Percentiles rank a stretch among this genome's conserved stretches.
phyloP scores from a whole-genome alignment of 2,888 invertebrate genomes.

The Stenurella melanura region DNA sequence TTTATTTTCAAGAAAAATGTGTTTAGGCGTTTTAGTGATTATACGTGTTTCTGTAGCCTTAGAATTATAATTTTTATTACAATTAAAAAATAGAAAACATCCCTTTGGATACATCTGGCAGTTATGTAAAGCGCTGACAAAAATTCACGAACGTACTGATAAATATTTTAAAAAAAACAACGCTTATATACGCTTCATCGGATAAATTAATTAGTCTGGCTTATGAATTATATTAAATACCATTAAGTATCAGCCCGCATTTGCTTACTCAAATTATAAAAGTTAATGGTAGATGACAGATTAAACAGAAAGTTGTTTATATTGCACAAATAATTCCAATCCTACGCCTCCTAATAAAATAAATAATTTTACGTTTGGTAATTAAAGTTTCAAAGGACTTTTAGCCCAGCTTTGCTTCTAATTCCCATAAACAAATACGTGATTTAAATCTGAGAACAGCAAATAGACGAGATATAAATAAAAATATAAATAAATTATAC shows the following conservation, averaged over 20 bases:
- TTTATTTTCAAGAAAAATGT: too few species aligned
- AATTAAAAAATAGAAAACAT: too few species aligned
- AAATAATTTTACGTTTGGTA: slow-evolving; percentile 30
- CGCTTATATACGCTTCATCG: too few species aligned
- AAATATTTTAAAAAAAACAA: too few species aligned
- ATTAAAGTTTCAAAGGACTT: slow-evolving; percentile 32
- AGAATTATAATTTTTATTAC: too few species aligned
- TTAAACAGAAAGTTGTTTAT: slow-evolving; percentile 29
- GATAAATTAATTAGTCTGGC: not conserved
- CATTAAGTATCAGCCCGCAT: not conserved
- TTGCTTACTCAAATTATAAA: slow-evolving; percentile 21
- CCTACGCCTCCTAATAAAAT: slow-evolving; percentile 26
- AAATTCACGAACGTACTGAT: too few species aligned
- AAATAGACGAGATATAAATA: slow-evolving; percentile 39
- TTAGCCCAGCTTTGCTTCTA: slow-evolving; percentile 24
- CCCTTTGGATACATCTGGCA: too few species aligned
- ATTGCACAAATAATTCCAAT: slow-evolving; percentile 25
- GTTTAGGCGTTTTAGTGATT: too few species aligned
- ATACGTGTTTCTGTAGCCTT: too few species aligned
- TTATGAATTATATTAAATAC: not conserved
- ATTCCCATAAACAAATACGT: slow-evolving; percentile 40
- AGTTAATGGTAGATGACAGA: slow-evolving; percentile 22
- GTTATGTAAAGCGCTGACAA: too few species aligned
- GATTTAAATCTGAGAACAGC: slow-evolving; percentile 28
- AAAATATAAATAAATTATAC: slow-evolving; percentile 41